Evolutionary conservation across 2,888 invertebrate genomes (phyloP), one percentile per base, ranked within the genome.

Genomic region (Aproaerema taeniolella): DNA sequence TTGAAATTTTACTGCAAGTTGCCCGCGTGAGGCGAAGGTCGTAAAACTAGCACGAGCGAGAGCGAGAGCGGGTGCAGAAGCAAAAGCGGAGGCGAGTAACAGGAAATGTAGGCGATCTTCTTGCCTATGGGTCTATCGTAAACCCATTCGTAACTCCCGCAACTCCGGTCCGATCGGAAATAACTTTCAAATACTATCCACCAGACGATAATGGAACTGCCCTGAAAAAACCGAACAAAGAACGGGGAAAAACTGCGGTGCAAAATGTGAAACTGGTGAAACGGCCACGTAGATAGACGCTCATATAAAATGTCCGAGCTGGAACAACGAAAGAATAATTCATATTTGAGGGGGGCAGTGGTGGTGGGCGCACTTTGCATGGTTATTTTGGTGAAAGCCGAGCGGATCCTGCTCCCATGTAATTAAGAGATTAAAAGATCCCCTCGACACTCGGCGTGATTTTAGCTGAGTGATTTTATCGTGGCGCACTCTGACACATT

Each of bases 361-460:
- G 54, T 41, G 50, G 38, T 54, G 48, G 58, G 52, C 50, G 43
- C 68, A 73, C 72, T 77, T 77, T 72, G 67, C 64, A 66, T 71
- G 73, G 70, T 68, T 74, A 71, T 75, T 79, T 77, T 59, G 62
- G 61, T 53, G 61, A 66, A 74, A 76, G 67, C 67, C 69, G 53
- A 55, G 55, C 64, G 61, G 61, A 69, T 63, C 58, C 68, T 62
- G 67, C 71, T 64, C 71, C 74, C 74, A 74, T 76, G 77, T 79
- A 78, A 81, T 80, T 79, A 78, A 74, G 76, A 76, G 79, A 79
- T 80, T 80, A 79, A 78, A 76, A 76, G 70, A 77, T 79, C 76
- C 70, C 52, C 54, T 61, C 58, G 62, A 58, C 6, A 58, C 51
- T 55, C 56, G 43, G 47, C 58, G 54, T 56, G 59, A 56, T 67